Evolutionary conservation across 2,797 vertebrate genomes (phyloP).

Genomic region (Somateria mollissima): DNA sequence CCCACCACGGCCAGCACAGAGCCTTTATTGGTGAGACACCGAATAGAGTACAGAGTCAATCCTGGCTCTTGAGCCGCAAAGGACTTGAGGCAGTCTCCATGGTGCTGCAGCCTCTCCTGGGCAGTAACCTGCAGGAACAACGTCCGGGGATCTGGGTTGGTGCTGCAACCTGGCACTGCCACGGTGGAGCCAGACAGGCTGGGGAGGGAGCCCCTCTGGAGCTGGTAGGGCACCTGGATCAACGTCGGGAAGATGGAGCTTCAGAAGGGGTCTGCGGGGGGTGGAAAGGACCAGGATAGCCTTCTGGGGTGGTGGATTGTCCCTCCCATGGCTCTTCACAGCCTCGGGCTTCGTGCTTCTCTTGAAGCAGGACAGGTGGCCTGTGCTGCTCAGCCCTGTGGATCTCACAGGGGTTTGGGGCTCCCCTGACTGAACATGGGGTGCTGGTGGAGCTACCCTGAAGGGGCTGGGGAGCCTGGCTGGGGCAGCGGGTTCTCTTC

Average conservation of each 20-base stretch:
- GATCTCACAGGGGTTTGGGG: background rate
- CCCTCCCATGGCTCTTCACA: background rate
- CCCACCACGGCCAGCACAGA: background rate
- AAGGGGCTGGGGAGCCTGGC: background rate
- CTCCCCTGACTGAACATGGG: background rate
- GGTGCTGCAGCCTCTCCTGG: background rate
- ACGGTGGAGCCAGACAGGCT: background rate
- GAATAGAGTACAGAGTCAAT: background rate
- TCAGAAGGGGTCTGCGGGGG: background rate
- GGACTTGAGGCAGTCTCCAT: accelerated
- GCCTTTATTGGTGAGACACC: constrained; percentile 28
- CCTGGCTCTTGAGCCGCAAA: background rate
- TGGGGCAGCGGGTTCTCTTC: background rate
- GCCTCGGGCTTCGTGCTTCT: background rate
- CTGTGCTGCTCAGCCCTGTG: background rate
- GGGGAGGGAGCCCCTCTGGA: background rate
- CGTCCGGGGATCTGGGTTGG: background rate
- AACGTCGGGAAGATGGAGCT: background rate
- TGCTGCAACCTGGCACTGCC: background rate
- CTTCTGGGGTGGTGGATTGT: background rate
- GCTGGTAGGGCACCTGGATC: background rate
- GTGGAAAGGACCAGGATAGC: background rate
- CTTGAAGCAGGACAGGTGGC: background rate
- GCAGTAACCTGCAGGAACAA: background rate
- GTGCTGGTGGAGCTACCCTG: background rate